phyloP scores from a whole-genome alignment of 1,140 invertebrate genomes.

The Drosophila melanica region DNA sequence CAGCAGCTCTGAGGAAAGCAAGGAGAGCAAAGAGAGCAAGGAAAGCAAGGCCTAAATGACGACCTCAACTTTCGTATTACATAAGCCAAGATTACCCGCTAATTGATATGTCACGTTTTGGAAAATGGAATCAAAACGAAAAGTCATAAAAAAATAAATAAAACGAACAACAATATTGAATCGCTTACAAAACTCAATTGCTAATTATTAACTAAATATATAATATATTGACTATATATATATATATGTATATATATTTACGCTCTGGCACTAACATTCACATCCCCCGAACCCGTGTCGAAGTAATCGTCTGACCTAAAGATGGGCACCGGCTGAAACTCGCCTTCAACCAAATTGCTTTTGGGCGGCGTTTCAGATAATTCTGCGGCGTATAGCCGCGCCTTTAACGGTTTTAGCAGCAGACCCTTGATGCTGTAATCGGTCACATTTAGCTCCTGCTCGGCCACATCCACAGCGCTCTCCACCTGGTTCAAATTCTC shows the following conservation, averaged over 20 bases:
- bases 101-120: slow-evolving; percentile 42
- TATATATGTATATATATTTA: slow-evolving; percentile 10
- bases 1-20: slow-evolving; percentile 41
- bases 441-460: slow-evolving; percentile 75
- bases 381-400: slow-evolving; percentile 52
- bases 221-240: slow-evolving; percentile 13
- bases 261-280: background rate
- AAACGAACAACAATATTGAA: slow-evolving; percentile 27
- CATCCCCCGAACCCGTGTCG: slow-evolving; percentile 17
- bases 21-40: slow-evolving; percentile 47
- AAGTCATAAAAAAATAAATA: slow-evolving; percentile 41
- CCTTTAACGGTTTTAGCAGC: slow-evolving; percentile 69
- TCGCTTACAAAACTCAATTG: slow-evolving; percentile 16
- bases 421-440: slow-evolving; percentile 79
- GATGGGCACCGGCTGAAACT: slow-evolving; percentile 63
- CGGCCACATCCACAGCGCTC: slow-evolving; percentile 68
- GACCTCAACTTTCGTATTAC: slow-evolving; percentile 3
- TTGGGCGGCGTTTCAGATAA: background rate
- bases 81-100: slow-evolving; percentile 14
- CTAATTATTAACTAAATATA: slow-evolving; percentile 27
- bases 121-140: slow-evolving; percentile 19
- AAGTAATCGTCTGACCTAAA: slow-evolving; percentile 70
- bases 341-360: slow-evolving; percentile 61
- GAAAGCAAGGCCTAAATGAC: slow-evolving; percentile 13
- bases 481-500: slow-evolving; percentile 69